Evolutionary conservation across 2,888 invertebrate genomes (phyloP).

Genomic region (Drosophila ustulata): DNA sequence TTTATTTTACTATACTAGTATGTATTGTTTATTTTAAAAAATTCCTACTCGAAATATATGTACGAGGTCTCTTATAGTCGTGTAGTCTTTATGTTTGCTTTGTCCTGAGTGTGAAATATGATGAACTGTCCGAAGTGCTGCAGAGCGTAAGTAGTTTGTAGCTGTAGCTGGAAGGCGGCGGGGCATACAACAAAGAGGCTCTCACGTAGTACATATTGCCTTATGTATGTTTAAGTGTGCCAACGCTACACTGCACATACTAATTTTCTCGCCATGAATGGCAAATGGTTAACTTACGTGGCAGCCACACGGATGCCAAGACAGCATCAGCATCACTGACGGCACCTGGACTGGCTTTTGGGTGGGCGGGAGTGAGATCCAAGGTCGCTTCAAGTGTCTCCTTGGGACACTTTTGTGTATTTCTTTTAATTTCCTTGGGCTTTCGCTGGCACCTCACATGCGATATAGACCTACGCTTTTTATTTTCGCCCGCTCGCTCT

Average conservation of each 20-base stretch:
- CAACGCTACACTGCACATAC: conserved; percentile 38
- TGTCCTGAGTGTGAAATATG: conserved; percentile 16
- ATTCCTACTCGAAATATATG: not conserved
- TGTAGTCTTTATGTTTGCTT: not conserved
- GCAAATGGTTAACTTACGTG: conserved; percentile 52
- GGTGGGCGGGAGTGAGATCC: conserved; percentile 23
- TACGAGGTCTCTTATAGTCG: not conserved
- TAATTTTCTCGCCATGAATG: conserved; percentile 56
- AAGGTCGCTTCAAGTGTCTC: conserved; percentile 58
- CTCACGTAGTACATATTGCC: conserved; percentile 20
- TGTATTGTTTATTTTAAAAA: no score
- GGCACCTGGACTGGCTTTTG: not conserved
- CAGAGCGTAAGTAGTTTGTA: not conserved
- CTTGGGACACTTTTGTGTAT: conserved; percentile 52
- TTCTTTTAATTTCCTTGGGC: conserved; percentile 42
- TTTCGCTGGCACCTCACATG: conserved; percentile 7
- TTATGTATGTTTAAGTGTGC: conserved; percentile 27
- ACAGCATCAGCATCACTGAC: conserved; percentile 1
- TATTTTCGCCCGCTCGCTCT: conserved; percentile 12
- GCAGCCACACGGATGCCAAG: conserved; percentile 11
- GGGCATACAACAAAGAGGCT: conserved; percentile 16
- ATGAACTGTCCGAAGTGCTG: conserved; percentile 31
- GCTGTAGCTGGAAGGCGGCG: not conserved
- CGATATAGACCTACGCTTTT: conserved; percentile 4
- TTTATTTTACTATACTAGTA: no score